Base-by-base conservation (phyloP, 1,140 invertebrate genomes). In the Aphidius gifuensis region DNA sequence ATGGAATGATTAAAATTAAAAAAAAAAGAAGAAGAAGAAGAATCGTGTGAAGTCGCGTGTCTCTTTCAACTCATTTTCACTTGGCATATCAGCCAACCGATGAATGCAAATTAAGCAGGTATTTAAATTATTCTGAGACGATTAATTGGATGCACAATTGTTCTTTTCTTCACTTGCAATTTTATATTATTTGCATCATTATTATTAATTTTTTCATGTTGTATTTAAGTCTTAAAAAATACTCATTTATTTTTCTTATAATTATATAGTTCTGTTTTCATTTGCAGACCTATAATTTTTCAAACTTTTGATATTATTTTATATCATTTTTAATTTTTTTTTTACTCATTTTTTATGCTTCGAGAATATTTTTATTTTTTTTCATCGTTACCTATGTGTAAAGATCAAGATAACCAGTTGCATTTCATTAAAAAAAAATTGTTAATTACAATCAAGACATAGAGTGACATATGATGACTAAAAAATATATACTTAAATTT, bases 371-470 rank as follows among this genome's bases (percentile, higher is more conserved):
- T 55, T 43, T 42, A 6, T 40, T 11, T 58, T 47, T 63, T 48
- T 56, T 54, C 50, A 58, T 39, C 45, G 60, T 57, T 42, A 55
- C 39, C 61, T 46, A 61, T 65, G 50, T 59, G 65, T 64, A 54
- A 64, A 73, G 71, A 73, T 74, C 55, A 58, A 74, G 71, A 75
- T 75, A 74, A 57, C 42, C 32, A 9, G 48, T 9, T n/a, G 6
- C 39, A 6, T 62, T 55, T 62, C 64, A 70, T 72, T 75, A 68
- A 67, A 69, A 69, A 70, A 64, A 54, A 66, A 71, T 72, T 71
- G 64, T 72, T 74, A 73, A 75, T 75, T 71, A 68, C 68, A 38
- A 65, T 55, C 44, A 23, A 45, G 11, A 21, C 6, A 45, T 44
- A 47, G 66, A 73, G 67, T 74, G 74, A 74, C 70, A 73, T 46